Evolutionary conservation across 2,888 invertebrate species (phyloP), one percentile per base, ranked within the genome.

Genomic region (Seira sanloemensis): DNA sequence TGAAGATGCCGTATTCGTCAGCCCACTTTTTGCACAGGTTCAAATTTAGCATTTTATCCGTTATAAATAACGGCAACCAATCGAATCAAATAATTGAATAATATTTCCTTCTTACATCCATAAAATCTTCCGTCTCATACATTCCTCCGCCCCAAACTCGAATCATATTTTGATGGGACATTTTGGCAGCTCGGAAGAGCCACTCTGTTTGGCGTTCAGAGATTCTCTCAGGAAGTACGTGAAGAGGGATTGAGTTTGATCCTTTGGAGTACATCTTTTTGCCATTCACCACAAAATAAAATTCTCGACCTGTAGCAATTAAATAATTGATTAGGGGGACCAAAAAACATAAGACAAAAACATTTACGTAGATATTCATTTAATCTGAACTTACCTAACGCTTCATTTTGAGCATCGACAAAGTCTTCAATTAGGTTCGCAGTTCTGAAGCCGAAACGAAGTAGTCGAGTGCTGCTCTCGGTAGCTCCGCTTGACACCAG

Each of bases 381-480:
- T 27, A 18, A 19, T 27, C n/a, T n/a, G 5, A 25, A 71, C 37
- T 77, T 69, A 78, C 86, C 82, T 69, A 72, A 71, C n/a, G 24
- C 26, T 2, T 25, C 0, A 16, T 76, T 68, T 0, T 21, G 16
- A 21, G 68, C 4, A 46, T 88, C 90, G 2, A 95, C 92, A 67
- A 93, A 91, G 76, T 95, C 94, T 91, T 98, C 96, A 7, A 97
- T 92, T 0, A 99, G 91, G 91, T 97, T 94, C 16, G 98, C 92
- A 0, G 95, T 96, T 89, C 98, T 93, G 90, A 98, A 98, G 1
- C 97, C 98, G 87, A 98, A 93, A 87, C 92, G 93, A 12, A 95
- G 89, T n/a, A 91, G 92, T 90, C 94, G 94, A 1, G 69, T 67
- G 67, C 87, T 86, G 1, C 69, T 80, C 79, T 88, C 87, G 37